These are phyloP conservation scores for Orycteropus afer DNA, from an alignment of 2,113 vertebrate species.

Conservation along the genomic window DNA sequence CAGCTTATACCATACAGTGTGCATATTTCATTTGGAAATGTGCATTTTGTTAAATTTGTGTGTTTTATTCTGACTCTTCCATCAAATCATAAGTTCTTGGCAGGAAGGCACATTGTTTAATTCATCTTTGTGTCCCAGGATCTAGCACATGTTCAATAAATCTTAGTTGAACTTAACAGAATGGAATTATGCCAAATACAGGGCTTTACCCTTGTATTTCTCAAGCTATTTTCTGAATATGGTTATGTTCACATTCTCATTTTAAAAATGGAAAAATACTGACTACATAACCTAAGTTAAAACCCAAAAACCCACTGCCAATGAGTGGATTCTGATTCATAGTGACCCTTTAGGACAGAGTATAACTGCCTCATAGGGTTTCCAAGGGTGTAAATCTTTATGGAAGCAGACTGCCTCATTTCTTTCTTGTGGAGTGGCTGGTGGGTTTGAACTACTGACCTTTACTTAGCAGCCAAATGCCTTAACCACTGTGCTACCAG, in stretches of 20 bases:
- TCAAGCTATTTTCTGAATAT: slow-evolving; percentile 43
- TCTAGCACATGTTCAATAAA: neutral
- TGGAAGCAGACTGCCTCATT: too few species aligned
- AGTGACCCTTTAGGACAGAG: too few species aligned
- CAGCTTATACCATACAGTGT: neutral
- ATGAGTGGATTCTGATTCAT: too few species aligned
- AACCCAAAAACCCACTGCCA: too few species aligned
- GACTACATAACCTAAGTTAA: neutral
- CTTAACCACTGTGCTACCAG: too few species aligned
- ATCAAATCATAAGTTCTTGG: slow-evolving; percentile 25
- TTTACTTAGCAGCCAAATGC: too few species aligned
- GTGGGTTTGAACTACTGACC: too few species aligned
- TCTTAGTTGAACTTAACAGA: slow-evolving; percentile 33
- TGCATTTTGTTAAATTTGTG: neutral
- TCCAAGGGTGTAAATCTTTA: too few species aligned
- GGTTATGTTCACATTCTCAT: slow-evolving; percentile 3
- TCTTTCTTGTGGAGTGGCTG: too few species aligned
- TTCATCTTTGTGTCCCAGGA: neutral
- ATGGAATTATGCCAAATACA: neutral
- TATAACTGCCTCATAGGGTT: too few species aligned
- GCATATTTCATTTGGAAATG: neutral
- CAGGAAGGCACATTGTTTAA: neutral
- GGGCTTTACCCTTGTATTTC: neutral
- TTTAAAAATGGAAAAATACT: slow-evolving; percentile 10
- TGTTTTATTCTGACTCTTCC: neutral